A percentile compares a stretch with the other conserved stretches of the same genome.
phyloP scores from a whole-genome alignment of 2,888 invertebrate species.

The Romanomermis culicivorax region DNA sequence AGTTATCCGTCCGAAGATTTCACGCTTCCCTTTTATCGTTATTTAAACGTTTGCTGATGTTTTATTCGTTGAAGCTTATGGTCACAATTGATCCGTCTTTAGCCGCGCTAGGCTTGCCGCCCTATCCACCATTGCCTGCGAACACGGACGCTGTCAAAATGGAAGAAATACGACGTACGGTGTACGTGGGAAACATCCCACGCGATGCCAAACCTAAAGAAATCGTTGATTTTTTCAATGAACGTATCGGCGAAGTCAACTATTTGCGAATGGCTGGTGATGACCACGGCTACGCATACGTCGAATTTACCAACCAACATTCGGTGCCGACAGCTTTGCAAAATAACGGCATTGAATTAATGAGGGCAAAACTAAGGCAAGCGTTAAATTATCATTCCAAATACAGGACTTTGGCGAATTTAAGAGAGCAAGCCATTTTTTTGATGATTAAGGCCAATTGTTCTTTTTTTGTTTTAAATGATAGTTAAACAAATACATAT shows the following conservation, averaged over 20 bases:
- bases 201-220: constrained; percentile 44
- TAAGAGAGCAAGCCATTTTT: not conserved
- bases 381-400: constrained; percentile 9
- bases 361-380: constrained; percentile 43
- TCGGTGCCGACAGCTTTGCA: constrained; percentile 59
- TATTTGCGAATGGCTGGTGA: constrained; percentile 74
- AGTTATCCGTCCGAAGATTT: not conserved
- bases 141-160: constrained; percentile 44
- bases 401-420: too few relatives aligned
- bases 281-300: constrained; percentile 50
- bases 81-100: constrained; percentile 56
- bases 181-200: constrained; percentile 55
- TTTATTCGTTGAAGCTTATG: constrained; percentile 9
- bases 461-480: too few relatives aligned
- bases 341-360: constrained; percentile 53
- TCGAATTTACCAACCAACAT: constrained; percentile 81
- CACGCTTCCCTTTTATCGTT: not conserved
- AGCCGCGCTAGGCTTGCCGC: constrained; percentile 48
- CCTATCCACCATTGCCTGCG: constrained; percentile 72
- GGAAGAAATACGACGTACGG: constrained; percentile 82
- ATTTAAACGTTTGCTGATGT: too few relatives aligned
- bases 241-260: constrained; percentile 43
- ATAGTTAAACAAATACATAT: too few relatives aligned
- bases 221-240: constrained; percentile 61
- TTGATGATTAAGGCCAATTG: not conserved